Percentiles rank a stretch among this genome's conserved stretches.
These are phyloP conservation scores for Pyralis farinalis DNA, from an alignment of 2,888 invertebrate genomes.

Conservation along the genomic window DNA sequence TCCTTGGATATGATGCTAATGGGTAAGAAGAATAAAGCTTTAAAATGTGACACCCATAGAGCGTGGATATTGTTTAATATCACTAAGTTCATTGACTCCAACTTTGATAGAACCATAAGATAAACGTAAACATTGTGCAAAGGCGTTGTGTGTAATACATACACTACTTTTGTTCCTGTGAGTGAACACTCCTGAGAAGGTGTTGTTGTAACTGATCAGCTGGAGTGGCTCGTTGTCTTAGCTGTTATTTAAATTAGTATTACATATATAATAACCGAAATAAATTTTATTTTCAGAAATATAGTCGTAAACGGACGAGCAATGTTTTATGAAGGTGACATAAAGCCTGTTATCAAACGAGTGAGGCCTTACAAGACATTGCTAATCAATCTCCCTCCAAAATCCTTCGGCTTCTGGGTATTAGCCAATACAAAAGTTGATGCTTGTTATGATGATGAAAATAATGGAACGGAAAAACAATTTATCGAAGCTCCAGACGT, in stretches of 20 bases:
- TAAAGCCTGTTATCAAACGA: constrained; percentile 75
- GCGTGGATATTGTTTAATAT: no score
- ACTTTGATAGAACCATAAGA: no score
- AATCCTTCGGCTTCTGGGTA: constrained; percentile 88
- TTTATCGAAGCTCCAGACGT: constrained; percentile 25
- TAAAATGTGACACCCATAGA: no score
- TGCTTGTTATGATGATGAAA: constrained; percentile 64
- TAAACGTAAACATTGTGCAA: no score
- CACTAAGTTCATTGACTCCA: no score
- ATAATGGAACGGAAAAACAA: constrained; percentile 25
- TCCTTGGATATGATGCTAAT: constrained; percentile 62
- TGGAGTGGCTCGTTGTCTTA: no score
- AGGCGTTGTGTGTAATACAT: no score
- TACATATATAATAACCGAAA: no score
- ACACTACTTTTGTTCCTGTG: no score
- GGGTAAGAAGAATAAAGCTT: constrained; percentile 55
- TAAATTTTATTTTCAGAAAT: constrained; percentile 74
- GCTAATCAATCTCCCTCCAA: constrained; percentile 82
- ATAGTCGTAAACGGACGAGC: constrained; percentile 83
- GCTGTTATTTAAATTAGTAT: no score
- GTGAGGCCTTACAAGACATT: constrained; percentile 77
- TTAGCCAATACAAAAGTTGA: constrained; percentile 83
- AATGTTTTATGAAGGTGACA: constrained; percentile 79
- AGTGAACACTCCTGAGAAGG: no score
- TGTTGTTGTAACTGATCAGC: no score